Conservation (phyloP, 2,113 vertebrate genomes). For the Oncorhynchus gorbuscha region DNA sequence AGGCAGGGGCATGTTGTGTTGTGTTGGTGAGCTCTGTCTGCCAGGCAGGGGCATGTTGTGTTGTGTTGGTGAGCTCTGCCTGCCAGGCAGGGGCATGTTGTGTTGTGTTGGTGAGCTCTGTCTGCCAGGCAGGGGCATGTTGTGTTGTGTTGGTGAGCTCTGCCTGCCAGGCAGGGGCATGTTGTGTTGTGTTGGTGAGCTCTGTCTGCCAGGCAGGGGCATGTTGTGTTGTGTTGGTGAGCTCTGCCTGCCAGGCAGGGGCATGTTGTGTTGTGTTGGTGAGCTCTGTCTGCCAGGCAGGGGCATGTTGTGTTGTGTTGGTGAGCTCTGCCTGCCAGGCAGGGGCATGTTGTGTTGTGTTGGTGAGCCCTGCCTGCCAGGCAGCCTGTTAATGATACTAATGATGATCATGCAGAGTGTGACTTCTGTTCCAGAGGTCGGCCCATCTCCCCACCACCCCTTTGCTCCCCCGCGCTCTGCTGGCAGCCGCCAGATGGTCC, state of each 20-base stretch:
- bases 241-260: neutral
- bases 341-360: conserved; percentile 42
- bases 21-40: neutral
- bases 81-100: neutral
- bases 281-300: neutral
- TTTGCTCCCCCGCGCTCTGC: conserved; percentile 19
- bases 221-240: conserved; percentile 37
- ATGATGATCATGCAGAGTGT: conserved; percentile 47
- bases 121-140: conserved; percentile 17
- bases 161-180: no score
- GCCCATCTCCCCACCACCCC: neutral
- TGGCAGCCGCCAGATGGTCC: conserved; percentile 63
- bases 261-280: conserved; percentile 36
- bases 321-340: conserved; percentile 5
- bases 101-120: conserved; percentile 19
- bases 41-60: no score
- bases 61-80: neutral
- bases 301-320: conserved; percentile 9
- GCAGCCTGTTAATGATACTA: conserved; percentile 49
- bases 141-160: conserved; percentile 27
- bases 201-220: neutral
- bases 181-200: neutral
- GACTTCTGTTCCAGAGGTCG: conserved; percentile 27
- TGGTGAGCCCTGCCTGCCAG: neutral
- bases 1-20: conserved; percentile 33